Conservation (phyloP, 2,888 invertebrate genomes). For the Homarus gammarus region DNA sequence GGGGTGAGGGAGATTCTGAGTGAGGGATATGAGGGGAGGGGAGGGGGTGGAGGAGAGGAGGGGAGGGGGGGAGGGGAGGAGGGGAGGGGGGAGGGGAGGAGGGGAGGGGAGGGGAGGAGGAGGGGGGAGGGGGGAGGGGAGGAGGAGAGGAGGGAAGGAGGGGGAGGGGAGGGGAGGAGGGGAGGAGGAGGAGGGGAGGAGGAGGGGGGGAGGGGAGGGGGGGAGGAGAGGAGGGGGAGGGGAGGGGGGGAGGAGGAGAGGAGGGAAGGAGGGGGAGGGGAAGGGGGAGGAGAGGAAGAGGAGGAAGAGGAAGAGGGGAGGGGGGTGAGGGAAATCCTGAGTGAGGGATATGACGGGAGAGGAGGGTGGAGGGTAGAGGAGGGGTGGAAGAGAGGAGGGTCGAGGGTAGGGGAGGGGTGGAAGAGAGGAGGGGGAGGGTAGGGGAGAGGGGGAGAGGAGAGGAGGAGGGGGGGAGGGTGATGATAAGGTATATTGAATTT, state of each 20-base stretch:
- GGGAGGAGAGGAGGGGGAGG: neutral
- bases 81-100: too few species aligned
- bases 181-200: neutral
- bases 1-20: neutral
- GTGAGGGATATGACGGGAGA: too few species aligned
- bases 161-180: neutral
- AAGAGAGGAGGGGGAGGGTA: neutral
- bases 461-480: neutral
- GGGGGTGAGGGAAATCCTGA: neutral
- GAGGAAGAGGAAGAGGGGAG: constrained; percentile 1
- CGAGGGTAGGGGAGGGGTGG: neutral
- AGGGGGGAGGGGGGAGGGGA: too few species aligned
- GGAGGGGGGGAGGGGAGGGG: neutral
- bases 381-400: neutral
- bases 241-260: neutral
- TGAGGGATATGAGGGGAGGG: neutral
- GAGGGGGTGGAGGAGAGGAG: too few species aligned
- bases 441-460: neutral
- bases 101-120: too few species aligned
- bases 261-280: neutral
- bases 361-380: neutral
- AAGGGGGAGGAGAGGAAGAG: neutral
- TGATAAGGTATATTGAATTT: too few species aligned
- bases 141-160: neutral
- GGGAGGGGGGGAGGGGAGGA: too few species aligned